Conservation (phyloP, 2,113 vertebrate genomes). For the Chroicocephalus ridibundus region DNA sequence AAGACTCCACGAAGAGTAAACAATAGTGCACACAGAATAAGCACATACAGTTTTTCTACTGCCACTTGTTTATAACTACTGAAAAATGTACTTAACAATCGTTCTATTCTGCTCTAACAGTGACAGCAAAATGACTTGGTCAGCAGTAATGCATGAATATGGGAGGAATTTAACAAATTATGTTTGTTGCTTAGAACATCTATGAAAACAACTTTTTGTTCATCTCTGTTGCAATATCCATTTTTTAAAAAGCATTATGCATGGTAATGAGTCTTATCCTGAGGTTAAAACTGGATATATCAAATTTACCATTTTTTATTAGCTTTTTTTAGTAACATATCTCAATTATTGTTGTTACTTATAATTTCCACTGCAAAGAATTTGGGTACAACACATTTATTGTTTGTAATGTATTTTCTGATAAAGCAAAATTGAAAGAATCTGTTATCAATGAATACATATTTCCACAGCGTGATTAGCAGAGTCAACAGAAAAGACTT, state of each 20-base stretch:
- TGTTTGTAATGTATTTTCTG: background rate
- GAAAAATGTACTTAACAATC: background rate
- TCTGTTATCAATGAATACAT: background rate
- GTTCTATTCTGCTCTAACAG: background rate
- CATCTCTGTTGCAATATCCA: background rate
- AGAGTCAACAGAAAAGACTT: background rate
- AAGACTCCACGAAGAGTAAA: background rate
- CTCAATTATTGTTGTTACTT: background rate
- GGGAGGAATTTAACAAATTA: background rate
- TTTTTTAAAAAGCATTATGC: background rate
- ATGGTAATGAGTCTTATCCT: background rate
- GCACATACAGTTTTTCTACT: background rate
- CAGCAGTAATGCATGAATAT: background rate
- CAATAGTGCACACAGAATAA: background rate
- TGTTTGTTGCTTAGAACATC: background rate
- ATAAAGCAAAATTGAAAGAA: background rate
- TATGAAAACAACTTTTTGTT: conserved; percentile 2
- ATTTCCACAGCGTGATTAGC: background rate
- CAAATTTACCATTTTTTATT: background rate
- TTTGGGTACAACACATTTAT: background rate
- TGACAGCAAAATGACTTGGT: background rate
- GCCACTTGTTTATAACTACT: background rate
- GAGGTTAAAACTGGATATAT: background rate
- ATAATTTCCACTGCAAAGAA: background rate
- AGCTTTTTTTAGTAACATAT: background rate